These are phyloP conservation scores for Plectus sambesii DNA, from an alignment of 1,140 invertebrate species.

Conservation along the genomic window DNA sequence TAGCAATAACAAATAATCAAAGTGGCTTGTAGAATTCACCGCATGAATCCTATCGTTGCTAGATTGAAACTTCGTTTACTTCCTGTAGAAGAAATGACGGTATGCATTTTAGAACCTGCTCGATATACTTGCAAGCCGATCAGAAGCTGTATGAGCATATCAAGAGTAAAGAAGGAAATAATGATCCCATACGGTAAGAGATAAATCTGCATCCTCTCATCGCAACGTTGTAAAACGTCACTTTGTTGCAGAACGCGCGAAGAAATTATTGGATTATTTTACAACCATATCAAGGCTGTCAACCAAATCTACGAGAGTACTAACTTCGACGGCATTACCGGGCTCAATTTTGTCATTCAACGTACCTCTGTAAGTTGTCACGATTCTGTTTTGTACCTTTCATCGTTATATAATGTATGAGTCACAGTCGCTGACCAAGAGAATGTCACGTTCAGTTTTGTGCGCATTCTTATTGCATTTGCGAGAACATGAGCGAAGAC, in stretches of 20 bases:
- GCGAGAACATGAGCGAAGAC: no score
- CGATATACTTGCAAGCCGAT: conserved; percentile 92
- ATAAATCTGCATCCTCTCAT: conserved; percentile 1
- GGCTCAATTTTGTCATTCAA: conserved; percentile 95
- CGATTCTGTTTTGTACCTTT: conserved; percentile 1
- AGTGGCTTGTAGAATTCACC: conserved; percentile 48
- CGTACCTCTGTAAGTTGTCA: conserved; percentile 66
- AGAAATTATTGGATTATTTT: conserved; percentile 90
- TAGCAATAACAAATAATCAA: conserved; percentile 3
- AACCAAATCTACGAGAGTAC: conserved; percentile 94
- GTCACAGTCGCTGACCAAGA: no score
- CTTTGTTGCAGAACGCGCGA: conserved; percentile 59
- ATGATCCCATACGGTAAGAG: conserved; percentile 34
- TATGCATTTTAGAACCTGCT: conserved; percentile 59
- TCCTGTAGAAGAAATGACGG: conserved; percentile 24
- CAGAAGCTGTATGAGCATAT: conserved; percentile 91
- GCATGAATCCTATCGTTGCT: conserved; percentile 56
- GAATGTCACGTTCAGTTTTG: no score
- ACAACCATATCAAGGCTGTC: conserved; percentile 92
- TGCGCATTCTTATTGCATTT: no score
- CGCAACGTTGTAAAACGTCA: conserved; percentile 10
- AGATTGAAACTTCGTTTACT: no score
- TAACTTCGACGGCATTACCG: conserved; percentile 80
- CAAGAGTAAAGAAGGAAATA: conserved; percentile 41
- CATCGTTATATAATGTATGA: background rate